Percentiles rank a stretch among this genome's conserved stretches.
These are phyloP conservation scores for Melanogrammus aeglefinus DNA, from an alignment of 2,797 vertebrate genomes.

Conservation along the genomic window DNA sequence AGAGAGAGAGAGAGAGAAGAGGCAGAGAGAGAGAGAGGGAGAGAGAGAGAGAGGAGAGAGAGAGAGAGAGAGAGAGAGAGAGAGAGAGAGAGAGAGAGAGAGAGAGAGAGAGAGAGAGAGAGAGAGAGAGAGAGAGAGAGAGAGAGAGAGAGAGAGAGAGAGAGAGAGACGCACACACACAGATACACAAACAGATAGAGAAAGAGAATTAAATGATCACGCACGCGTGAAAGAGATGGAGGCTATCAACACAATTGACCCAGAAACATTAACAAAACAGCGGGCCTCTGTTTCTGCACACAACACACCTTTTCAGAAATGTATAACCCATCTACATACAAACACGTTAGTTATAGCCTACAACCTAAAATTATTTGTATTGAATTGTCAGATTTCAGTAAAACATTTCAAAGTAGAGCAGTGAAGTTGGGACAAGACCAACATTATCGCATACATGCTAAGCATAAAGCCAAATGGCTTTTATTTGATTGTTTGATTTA, in stretches of 20 bases:
- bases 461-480: neutral
- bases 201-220: neutral
- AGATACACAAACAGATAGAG: neutral
- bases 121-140: slow-evolving; percentile 29
- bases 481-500: neutral
- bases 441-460: neutral
- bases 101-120: neutral
- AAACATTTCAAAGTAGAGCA: too few species aligned
- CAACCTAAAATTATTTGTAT: too few species aligned
- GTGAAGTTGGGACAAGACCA: neutral
- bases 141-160: slow-evolving; percentile 21
- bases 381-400: too few species aligned
- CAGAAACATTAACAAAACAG: neutral
- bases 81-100: neutral
- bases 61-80: too few species aligned
- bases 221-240: neutral
- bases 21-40: too few species aligned
- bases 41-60: too few species aligned
- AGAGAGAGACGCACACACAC: slow-evolving; percentile 11
- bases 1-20: slow-evolving; percentile 18
- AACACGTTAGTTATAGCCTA: too few species aligned
- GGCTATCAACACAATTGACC: neutral
- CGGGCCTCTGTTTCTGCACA: neutral
- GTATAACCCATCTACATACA: too few species aligned
- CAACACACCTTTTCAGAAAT: neutral